Evolutionary conservation across 2,888 invertebrate genomes (phyloP).

Genomic region (Nowickia ferox): DNA sequence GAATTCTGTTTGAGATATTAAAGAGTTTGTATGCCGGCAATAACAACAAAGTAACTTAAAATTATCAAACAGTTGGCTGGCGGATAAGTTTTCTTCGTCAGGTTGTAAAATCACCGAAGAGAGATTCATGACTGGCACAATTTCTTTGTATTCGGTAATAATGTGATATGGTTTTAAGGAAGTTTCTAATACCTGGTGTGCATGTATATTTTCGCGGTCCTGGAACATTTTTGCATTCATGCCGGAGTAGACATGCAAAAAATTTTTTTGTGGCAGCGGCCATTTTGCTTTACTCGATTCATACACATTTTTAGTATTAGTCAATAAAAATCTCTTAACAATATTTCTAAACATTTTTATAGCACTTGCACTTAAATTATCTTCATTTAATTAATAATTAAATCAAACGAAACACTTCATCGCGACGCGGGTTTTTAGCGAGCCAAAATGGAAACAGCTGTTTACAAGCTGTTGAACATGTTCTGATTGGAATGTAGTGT

Average conservation of each 20-base stretch:
- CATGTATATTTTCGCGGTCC: constrained; percentile 80
- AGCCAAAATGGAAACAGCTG: constrained; percentile 29
- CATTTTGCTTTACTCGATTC: constrained; percentile 4
- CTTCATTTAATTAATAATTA: constrained; percentile 53
- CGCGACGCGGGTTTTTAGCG: neutral
- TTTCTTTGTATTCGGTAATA: constrained; percentile 68
- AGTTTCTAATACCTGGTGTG: constrained; percentile 78
- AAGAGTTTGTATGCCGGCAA: constrained; percentile 74
- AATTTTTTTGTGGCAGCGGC: neutral
- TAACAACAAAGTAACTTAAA: constrained; percentile 75
- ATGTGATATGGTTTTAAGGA: constrained; percentile 78
- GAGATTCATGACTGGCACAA: neutral
- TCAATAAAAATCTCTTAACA: constrained; percentile 29
- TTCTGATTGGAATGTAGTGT: neutral
- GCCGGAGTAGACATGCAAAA: constrained; percentile 32
- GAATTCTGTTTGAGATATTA: constrained; percentile 78
- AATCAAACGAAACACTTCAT: constrained; percentile 7
- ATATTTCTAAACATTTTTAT: constrained; percentile 37
- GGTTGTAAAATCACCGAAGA: neutral
- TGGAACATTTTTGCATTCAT: constrained; percentile 75
- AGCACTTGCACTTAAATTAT: neutral
- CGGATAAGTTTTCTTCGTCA: neutral
- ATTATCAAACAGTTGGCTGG: constrained; percentile 75
- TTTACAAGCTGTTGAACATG: constrained; percentile 12
- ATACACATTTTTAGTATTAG: neutral